Percentiles rank a stretch among this genome's conserved stretches.
Evolutionary conservation across 2,113 vertebrate genomes (phyloP).

Genomic region (Xenopus borealis): DNA sequence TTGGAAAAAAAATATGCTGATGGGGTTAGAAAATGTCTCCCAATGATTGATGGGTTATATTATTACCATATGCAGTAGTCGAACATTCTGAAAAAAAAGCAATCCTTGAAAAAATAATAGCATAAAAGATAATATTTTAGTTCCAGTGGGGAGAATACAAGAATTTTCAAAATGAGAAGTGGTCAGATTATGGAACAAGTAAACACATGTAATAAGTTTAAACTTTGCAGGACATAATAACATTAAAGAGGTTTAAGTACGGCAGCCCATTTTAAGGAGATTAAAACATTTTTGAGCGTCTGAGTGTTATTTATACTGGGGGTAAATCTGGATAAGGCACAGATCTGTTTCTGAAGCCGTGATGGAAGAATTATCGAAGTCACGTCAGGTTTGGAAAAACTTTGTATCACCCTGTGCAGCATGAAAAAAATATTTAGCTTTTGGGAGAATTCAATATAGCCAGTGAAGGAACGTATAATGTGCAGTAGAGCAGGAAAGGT

Average conservation of each 20-base stretch:
- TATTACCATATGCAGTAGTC: slow-evolving; percentile 46
- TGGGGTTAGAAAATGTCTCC: slow-evolving; percentile 49
- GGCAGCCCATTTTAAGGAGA: slow-evolving; percentile 13
- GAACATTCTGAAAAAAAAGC: slow-evolving; percentile 49
- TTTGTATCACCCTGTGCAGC: not conserved
- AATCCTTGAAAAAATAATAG: slow-evolving; percentile 49
- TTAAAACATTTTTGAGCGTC: slow-evolving; percentile 38
- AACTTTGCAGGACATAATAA: slow-evolving; percentile 44
- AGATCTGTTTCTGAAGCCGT: slow-evolving; percentile 37
- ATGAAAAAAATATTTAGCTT: slow-evolving; percentile 45
- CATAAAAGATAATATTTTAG: slow-evolving; percentile 53
- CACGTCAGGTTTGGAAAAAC: slow-evolving; percentile 34
- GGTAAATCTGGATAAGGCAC: slow-evolving; percentile 36
- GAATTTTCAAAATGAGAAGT: slow-evolving; percentile 49
- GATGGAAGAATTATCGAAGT: slow-evolving; percentile 33
- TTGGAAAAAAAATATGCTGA: slow-evolving; percentile 26
- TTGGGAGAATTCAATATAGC: slow-evolving; percentile 30
- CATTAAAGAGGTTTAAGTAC: slow-evolving; percentile 29
- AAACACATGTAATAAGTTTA: slow-evolving; percentile 44
- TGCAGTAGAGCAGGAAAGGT: too few relatives aligned
- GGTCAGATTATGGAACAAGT: slow-evolving; percentile 33
- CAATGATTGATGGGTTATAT: slow-evolving; percentile 51
- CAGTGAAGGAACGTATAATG: not conserved
- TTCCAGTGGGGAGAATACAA: slow-evolving; percentile 50
- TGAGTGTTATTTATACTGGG: slow-evolving; percentile 41